phyloP scores from a whole-genome alignment of 1,140 invertebrate species.

The Uloborus diversus region DNA sequence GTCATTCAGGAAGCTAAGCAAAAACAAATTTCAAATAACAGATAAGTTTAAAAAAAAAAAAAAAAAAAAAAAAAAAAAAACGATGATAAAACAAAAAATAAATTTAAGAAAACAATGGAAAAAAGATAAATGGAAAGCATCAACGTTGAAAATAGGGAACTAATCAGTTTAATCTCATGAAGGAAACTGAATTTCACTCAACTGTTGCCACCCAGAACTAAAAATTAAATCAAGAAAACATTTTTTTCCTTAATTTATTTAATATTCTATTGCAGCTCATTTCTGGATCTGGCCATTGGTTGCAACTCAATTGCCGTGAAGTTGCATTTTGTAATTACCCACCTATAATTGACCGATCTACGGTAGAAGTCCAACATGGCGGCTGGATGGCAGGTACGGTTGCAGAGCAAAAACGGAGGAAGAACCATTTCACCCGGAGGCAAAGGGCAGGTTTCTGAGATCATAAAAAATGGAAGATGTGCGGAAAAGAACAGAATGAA shows the following conservation, averaged over 20 bases:
- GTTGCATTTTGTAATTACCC: conserved; percentile 43
- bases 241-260: not conserved
- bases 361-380: conserved; percentile 21
- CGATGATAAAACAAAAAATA: not conserved
- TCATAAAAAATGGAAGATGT: conserved; percentile 41
- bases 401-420: not conserved
- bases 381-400: not conserved
- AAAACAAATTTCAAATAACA: conserved; percentile 2
- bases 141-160: conserved; percentile 7
- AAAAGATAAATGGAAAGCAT: conserved; percentile 21
- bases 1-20: not conserved
- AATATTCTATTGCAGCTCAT: no score
- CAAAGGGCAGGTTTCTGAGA: conserved; percentile 30
- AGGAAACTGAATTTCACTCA: not conserved
- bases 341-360: conserved; percentile 18
- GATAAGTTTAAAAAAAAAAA: not conserved
- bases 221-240: not conserved
- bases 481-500: conserved; percentile 44
- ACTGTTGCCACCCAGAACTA: not conserved
- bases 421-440: conserved; percentile 36
- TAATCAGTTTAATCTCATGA: conserved; percentile 32
- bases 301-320: conserved; percentile 14
- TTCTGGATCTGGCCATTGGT: no score
- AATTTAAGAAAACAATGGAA: conserved; percentile 5
- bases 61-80: not conserved